phyloP scores from a whole-genome alignment of 2,888 invertebrate species.

The Mystacides longicornis region DNA sequence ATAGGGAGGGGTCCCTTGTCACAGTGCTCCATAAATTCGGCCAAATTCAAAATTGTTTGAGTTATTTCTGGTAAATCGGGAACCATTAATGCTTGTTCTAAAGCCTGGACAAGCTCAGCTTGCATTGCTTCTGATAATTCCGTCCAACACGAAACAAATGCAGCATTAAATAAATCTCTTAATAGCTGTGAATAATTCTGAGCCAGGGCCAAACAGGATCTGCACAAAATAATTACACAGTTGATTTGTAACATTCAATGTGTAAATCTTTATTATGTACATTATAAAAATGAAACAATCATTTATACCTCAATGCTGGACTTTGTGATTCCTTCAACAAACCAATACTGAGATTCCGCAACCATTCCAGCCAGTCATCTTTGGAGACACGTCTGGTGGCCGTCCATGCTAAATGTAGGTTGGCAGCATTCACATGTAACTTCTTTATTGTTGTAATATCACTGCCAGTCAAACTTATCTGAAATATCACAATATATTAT shows the following conservation, averaged over 20 bases:
- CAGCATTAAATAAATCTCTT: conserved; percentile 94
- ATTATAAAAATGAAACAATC: not conserved
- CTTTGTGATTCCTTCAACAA: conserved; percentile 93
- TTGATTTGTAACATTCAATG: not conserved
- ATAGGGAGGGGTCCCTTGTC: conserved; percentile 92
- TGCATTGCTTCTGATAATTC: conserved; percentile 78
- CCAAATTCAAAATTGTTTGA: conserved; percentile 92
- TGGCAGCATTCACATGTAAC: conserved; percentile 74
- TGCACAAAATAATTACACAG: conserved; percentile 29
- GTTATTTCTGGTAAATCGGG: conserved; percentile 94
- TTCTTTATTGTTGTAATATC: conserved; percentile 72
- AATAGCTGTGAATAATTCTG: conserved; percentile 94
- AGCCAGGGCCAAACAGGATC: conserved; percentile 86
- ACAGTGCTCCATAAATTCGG: conserved; percentile 99
- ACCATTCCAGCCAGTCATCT: conserved; percentile 99
- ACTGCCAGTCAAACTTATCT: conserved; percentile 43
- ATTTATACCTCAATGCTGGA: conserved; percentile 65
- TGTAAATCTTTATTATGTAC: not conserved
- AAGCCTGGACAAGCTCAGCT: conserved; percentile 73
- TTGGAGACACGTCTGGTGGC: conserved; percentile 87
- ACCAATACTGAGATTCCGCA: conserved; percentile 84
- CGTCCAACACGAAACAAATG: conserved; percentile 98
- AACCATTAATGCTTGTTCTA: conserved; percentile 85
- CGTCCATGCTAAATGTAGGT: conserved; percentile 87
- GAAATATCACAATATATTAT: too few relatives aligned